Evolutionary conservation across 2,113 vertebrate genomes (phyloP).

Genomic region (Tenebrosternarchus preto): DNA sequence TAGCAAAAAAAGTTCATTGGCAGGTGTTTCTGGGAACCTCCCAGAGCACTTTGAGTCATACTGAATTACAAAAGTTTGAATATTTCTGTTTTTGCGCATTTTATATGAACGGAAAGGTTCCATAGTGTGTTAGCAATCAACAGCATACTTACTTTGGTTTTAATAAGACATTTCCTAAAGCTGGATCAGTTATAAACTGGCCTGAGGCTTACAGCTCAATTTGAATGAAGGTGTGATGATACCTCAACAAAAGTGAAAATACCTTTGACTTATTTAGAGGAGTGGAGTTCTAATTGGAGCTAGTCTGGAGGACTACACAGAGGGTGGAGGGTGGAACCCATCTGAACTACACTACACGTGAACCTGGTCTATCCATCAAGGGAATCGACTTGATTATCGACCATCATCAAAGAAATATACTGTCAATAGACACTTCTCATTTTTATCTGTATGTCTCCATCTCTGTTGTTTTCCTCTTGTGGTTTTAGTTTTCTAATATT

Average conservation of each 20-base stretch:
- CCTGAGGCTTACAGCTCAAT: conserved; percentile 32
- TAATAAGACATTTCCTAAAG: conserved; percentile 37
- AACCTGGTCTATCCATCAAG: neutral
- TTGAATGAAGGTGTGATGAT: conserved; percentile 40
- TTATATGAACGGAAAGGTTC: conserved; percentile 10
- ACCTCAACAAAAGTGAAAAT: conserved; percentile 28
- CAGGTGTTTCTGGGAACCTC: conserved; percentile 23
- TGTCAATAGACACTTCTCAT: neutral
- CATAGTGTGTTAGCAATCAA: conserved; percentile 45
- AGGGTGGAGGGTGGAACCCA: conserved; percentile 6
- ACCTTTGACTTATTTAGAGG: conserved; percentile 36
- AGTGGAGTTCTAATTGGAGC: conserved; percentile 36
- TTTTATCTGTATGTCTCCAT: neutral
- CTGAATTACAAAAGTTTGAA: conserved; percentile 35
- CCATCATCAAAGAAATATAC: neutral
- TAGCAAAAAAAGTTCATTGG: conserved; percentile 21
- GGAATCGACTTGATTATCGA: conserved; percentile 12
- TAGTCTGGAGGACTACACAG: conserved; percentile 33
- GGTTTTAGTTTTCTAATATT: neutral
- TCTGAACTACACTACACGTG: conserved; percentile 1
- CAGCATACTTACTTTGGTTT: conserved; percentile 29
- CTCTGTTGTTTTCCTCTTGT: neutral
- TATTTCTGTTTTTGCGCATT: conserved; percentile 5
- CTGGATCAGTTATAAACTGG: conserved; percentile 38
- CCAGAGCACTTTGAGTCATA: conserved; percentile 32